A percentile compares a stretch with the other conserved stretches of the same genome.
phyloP scores from a whole-genome alignment of 2,113 vertebrate species.

The Athene noctua region DNA sequence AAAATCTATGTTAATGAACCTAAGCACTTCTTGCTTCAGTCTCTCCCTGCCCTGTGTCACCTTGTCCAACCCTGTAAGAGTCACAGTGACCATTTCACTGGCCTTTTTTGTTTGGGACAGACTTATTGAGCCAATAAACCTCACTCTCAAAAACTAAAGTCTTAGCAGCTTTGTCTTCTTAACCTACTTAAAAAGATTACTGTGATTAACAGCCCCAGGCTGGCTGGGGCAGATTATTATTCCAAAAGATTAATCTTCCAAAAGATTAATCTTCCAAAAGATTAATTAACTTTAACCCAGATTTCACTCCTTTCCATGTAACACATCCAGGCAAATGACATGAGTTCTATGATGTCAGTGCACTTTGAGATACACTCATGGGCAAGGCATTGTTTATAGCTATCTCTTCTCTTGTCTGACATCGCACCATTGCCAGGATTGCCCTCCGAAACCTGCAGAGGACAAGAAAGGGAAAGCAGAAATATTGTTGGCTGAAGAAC shows the following conservation, averaged over 20 bases:
- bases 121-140: not conserved
- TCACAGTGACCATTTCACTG: not conserved
- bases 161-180: not conserved
- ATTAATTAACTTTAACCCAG: not conserved
- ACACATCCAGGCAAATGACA: not conserved
- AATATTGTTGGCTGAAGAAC: not conserved
- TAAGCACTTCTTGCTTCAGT: not conserved
- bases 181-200: not conserved
- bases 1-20: not conserved
- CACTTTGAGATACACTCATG: conserved; percentile 76
- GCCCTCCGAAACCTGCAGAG: conserved; percentile 88
- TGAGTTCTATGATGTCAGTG: not conserved
- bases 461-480: not conserved
- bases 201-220: not conserved
- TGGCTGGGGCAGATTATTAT: not conserved
- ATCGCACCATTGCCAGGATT: conserved; percentile 87
- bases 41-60: not conserved
- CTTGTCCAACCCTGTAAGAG: not conserved
- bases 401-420: conserved; percentile 84
- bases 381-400: conserved; percentile 82
- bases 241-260: not conserved
- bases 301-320: not conserved
- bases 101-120: not conserved
- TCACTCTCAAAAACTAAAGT: not conserved
- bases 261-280: not conserved